phyloP scores from a whole-genome alignment of 2,113 vertebrate genomes.

The Tyto alba region DNA sequence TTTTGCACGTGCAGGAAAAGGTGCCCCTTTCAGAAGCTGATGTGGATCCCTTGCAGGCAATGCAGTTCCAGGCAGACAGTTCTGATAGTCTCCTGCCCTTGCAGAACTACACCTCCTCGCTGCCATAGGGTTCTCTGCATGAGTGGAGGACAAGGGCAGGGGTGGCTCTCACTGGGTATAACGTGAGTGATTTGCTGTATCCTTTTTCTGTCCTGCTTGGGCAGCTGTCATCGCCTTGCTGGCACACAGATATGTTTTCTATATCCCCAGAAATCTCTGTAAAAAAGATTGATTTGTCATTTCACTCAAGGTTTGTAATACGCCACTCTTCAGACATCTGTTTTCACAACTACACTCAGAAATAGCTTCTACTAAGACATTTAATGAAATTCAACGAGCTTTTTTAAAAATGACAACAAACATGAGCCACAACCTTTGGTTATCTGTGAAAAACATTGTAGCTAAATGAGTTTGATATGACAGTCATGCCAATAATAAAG shows the following conservation, averaged over 20 bases:
- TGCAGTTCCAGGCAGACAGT: background rate
- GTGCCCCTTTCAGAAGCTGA: background rate
- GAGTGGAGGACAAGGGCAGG: background rate
- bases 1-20: background rate
- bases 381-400: background rate
- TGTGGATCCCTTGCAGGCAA: background rate
- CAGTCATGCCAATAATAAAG: background rate
- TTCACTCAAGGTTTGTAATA: slow-evolving; percentile 1
- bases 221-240: background rate
- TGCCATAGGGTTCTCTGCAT: background rate
- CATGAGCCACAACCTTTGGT: background rate
- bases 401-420: background rate
- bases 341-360: background rate
- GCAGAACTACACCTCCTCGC: fast-evolving
- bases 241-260: background rate
- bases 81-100: background rate
- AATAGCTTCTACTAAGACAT: background rate
- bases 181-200: background rate
- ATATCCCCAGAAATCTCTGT: background rate
- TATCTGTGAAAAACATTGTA: background rate
- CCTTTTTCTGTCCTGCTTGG: background rate
- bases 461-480: background rate
- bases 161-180: background rate
- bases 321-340: background rate
- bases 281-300: background rate